Evolutionary conservation across 2,797 vertebrate genomes (phyloP).

Genomic region (Adrianichthys oophorus): DNA sequence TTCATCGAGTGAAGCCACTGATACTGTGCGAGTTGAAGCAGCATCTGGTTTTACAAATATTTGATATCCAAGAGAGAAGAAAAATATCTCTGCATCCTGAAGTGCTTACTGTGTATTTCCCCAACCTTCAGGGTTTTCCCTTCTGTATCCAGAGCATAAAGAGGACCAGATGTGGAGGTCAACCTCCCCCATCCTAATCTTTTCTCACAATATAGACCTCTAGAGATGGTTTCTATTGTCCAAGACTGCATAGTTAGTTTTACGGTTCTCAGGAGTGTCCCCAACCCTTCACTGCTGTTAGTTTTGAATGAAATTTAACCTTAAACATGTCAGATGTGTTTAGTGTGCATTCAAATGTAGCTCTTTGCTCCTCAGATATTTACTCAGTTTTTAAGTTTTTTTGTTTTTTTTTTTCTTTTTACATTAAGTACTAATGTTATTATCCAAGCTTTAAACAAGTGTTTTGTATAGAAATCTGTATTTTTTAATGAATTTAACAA

Average conservation of each 20-base stretch:
- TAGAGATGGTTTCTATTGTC: constrained; percentile 34
- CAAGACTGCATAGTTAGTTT: constrained; percentile 8
- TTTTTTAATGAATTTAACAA: no score
- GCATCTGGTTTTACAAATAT: constrained; percentile 68
- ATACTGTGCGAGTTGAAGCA: constrained; percentile 16
- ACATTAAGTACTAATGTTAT: no score
- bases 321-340: neutral
- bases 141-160: constrained; percentile 48
- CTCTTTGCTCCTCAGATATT: neutral
- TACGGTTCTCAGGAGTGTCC: constrained; percentile 1
- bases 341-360: neutral
- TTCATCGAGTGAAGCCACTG: constrained; percentile 12
- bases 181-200: constrained; percentile 27
- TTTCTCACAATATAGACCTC: constrained; percentile 35
- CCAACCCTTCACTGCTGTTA: neutral
- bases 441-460: no score
- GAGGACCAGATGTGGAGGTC: constrained; percentile 59
- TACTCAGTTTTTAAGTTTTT: neutral
- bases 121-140: constrained; percentile 36
- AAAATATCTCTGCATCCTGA: constrained; percentile 33
- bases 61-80: constrained; percentile 44
- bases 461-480: no score
- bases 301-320: neutral
- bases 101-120: constrained; percentile 47
- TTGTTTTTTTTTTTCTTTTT: no score